Evolutionary conservation across 2,888 invertebrate species (phyloP).

Genomic region (Diplazon laetatorius): DNA sequence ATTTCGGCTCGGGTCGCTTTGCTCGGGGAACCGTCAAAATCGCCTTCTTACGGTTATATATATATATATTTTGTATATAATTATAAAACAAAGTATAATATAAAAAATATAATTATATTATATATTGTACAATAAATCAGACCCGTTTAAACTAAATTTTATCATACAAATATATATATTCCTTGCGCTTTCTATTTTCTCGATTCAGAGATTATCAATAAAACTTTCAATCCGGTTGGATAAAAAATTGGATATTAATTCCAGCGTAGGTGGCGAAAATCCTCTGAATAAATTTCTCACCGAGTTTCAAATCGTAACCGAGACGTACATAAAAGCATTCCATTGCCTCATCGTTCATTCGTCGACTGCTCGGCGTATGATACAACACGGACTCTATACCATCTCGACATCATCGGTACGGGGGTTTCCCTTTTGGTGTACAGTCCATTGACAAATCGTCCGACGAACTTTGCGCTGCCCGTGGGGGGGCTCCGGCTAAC

Average conservation of each 20-base stretch:
- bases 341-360: conserved; percentile 7
- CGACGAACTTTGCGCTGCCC: conserved; percentile 16
- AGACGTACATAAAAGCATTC: conserved; percentile 16
- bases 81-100: too few species aligned
- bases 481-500: neutral
- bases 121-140: too few species aligned
- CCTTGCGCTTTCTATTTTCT: too few species aligned
- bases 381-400: conserved; percentile 10
- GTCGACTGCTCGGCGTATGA: conserved; percentile 7
- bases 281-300: neutral
- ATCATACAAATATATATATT: too few species aligned
- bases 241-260: neutral
- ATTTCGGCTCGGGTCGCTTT: too few species aligned
- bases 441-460: conserved; percentile 52
- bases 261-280: neutral
- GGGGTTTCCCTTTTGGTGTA: conserved; percentile 22
- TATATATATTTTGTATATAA: too few species aligned
- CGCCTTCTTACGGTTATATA: too few species aligned
- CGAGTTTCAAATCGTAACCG: neutral
- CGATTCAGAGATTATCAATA: too few species aligned
- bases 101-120: too few species aligned
- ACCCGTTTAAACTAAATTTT: too few species aligned
- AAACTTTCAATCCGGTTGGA: too few species aligned
- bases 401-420: conserved; percentile 34
- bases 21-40: too few species aligned